Conservation (phyloP, 2,113 vertebrate genomes). For the Oryzias melastigma region DNA sequence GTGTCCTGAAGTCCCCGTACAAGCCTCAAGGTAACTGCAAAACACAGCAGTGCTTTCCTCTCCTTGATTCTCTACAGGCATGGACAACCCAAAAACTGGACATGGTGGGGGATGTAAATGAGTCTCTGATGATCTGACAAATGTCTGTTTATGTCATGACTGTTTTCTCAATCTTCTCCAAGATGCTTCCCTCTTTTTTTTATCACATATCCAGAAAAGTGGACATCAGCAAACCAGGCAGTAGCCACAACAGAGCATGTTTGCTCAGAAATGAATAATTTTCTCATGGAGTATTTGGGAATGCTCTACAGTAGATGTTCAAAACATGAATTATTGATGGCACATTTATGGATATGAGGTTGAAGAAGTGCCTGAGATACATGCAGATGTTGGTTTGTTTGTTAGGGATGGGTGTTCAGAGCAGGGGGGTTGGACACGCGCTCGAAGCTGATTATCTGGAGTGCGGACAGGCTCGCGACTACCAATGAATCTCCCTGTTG, state of each 20-base stretch:
- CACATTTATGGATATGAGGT: conserved; percentile 28
- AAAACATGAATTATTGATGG: conserved; percentile 54
- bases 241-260: conserved; percentile 13
- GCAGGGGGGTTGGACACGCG: not conserved
- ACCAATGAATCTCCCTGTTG: conserved; percentile 1
- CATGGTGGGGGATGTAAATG: no score
- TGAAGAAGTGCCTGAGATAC: conserved; percentile 17
- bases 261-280: conserved; percentile 31
- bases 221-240: not conserved
- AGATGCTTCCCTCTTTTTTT: not conserved
- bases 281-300: conserved; percentile 26
- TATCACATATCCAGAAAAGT: not conserved
- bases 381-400: conserved; percentile 23
- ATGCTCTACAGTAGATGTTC: conserved; percentile 23
- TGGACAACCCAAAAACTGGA: no score
- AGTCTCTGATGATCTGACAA: conserved; percentile 14
- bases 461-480: conserved; percentile 12
- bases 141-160: no score
- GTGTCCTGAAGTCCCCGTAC: no score
- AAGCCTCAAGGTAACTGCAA: no score
- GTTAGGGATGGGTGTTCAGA: not conserved
- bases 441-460: conserved; percentile 19
- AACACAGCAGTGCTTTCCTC: no score
- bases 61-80: no score
- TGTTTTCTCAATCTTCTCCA: not conserved